These are phyloP conservation scores for Sapajus apella DNA, from an alignment of 2,113 vertebrate species.

Conservation along the genomic window DNA sequence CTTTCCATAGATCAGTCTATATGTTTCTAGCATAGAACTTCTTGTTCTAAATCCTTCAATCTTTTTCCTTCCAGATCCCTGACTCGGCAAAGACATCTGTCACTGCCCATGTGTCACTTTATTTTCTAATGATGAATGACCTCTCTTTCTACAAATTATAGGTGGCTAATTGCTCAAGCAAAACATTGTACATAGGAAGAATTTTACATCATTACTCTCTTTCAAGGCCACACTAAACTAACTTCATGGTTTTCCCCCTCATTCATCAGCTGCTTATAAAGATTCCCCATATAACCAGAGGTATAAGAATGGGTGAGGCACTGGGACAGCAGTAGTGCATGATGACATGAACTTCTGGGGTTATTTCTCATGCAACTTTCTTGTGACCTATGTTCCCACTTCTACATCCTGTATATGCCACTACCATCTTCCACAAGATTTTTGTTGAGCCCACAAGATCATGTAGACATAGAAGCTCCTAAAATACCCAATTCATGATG, in stretches of 20 bases:
- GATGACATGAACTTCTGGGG: background rate
- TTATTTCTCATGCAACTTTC: background rate
- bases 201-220: background rate
- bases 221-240: background rate
- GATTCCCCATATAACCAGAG: background rate
- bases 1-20: background rate
- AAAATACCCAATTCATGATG: background rate
- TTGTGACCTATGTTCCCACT: background rate
- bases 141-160: background rate
- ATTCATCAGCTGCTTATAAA: background rate
- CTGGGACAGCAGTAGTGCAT: background rate
- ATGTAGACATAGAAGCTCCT: background rate
- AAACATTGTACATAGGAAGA: background rate
- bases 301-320: background rate
- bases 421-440: background rate
- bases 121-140: background rate
- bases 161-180: background rate
- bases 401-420: background rate
- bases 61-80: background rate
- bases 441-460: no score
- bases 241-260: fast-evolving
- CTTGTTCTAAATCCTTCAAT: background rate
- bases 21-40: background rate
- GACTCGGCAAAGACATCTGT: background rate
- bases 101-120: background rate